A percentile compares a stretch with the other conserved stretches of the same genome.
Evolutionary conservation across 1,140 invertebrate genomes (phyloP).

Genomic region (Apis dorsata): DNA sequence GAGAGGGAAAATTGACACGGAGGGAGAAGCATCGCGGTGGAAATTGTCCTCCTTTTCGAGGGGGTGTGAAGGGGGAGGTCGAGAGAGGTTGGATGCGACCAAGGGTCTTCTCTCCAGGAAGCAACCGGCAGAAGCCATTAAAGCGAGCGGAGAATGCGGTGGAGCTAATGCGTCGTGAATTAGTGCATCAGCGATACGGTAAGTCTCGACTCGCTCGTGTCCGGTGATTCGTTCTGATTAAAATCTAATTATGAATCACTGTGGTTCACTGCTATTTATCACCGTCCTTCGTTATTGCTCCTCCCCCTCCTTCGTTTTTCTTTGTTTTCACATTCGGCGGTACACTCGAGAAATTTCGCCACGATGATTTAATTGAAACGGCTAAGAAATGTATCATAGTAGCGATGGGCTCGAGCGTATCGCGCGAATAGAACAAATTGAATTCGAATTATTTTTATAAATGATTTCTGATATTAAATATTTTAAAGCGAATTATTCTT

Average conservation of each 20-base stretch:
- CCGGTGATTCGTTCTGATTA: constrained; percentile 53
- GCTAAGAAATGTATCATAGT: no score
- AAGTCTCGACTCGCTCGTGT: constrained; percentile 27
- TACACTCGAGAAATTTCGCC: background rate
- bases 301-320: background rate
- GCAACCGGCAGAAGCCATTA: constrained; percentile 35
- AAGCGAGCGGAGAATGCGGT: constrained; percentile 23
- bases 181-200: constrained; percentile 45
- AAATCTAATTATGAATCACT: constrained; percentile 51
- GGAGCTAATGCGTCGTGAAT: constrained; percentile 46
- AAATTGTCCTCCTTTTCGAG: constrained; percentile 27
- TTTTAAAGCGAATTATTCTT: no score
- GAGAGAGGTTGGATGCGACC: background rate
- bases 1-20: background rate
- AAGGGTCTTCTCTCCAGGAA: constrained; percentile 9
- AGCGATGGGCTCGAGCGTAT: no score
- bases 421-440: background rate
- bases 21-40: background rate
- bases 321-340: background rate
- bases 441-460: background rate
- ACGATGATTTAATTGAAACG: background rate
- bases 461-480: no score
- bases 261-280: constrained; percentile 30
- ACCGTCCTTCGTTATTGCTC: constrained; percentile 34
- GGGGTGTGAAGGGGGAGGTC: background rate